Base-by-base conservation (phyloP, 2,113 vertebrate genomes). In the Sminthopsis crassicaudata region DNA sequence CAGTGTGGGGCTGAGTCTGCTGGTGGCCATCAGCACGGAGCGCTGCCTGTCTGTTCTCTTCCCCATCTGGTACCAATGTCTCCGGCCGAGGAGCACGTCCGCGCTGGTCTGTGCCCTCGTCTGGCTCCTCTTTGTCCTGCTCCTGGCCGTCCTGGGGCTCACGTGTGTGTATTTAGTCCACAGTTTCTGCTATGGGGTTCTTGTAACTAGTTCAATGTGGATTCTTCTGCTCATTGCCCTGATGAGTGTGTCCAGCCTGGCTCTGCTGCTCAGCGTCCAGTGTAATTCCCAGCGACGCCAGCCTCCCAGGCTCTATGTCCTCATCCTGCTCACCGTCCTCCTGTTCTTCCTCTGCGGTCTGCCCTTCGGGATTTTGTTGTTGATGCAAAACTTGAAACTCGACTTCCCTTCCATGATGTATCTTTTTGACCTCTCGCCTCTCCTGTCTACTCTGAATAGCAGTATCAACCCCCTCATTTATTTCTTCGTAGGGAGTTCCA, bases 171-270 rank as follows among this genome's bases (percentile, higher is more conserved):
- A 26, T 46, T 50, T 51, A 19, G 50, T 3, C 22, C 19, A 36
- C 7, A 12, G 23, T 24, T 26, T 16, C 30, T 89, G 55, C 22
- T 19, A 54, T 19, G 51, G 8, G 46, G 76, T 91, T n/a, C 1
- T 84, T 6, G 53, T 88, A 6, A 50, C 36, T 6, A 9, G 7
- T 42, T 10, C 8, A 14, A 10, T 2, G 2, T 91, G 46, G 92
- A 96, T 97, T 89, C 26, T 97, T 0, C 50, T 98, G 95, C 98
- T 97, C 0, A 76, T 76, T 25, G 19, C 27, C 24, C 95, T 98
- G 57, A 98, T 98, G 97, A 57, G 95, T 90, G 0, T 97, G 51
- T 98, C 98, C 97, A 98, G 97, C 90, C 91, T 98, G 10, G 95
- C 48, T 7, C 97, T 98, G 95, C 96, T 98, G 90, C 94, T 98